Evolutionary conservation across 1,140 invertebrate genomes (phyloP), one percentile per base, ranked within the genome.

Genomic region (Drosophila nikananu): DNA sequence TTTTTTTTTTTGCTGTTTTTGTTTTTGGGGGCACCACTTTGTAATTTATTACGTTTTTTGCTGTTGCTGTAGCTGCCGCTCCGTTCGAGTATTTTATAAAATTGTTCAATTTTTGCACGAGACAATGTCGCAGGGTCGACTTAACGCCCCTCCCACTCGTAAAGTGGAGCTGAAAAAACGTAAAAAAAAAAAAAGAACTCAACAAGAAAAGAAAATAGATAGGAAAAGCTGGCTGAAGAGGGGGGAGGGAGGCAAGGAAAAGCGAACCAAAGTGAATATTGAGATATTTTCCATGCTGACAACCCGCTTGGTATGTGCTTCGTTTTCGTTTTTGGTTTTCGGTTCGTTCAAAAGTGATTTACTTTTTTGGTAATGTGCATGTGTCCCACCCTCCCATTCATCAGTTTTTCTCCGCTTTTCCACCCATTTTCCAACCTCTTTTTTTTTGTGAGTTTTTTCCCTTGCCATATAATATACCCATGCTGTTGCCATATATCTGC

Each of bases 11-110:
- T n/a, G n/a, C n/a, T 59, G 15, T 52, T 60, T 48, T 41, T 42
- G 21, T 48, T 44, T 67, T 80, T 70, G 64, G 65, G 48, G 49
- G 37, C 71, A 72, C 55, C 71, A 72, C 55, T 87, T 86, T 81
- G 77, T 89, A 81, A 89, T 87, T 89, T 87, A 89, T 87, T 84
- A 80, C 81, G 70, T 77, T 55, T 73, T 83, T 83, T 66, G 72
- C 41, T 60, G 37, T 54, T 51, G 19, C 37, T 65, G 37, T 49
- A 35, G 25, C 10, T 46, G 57, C 27, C 51, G 63, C 51, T 80
- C 42, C 62, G 73, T 72, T 54, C 58, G 64, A 62, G 63, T 83
- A 51, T 77, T 64, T 61, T 66, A 75, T 81, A 80, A 80, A 76
- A 80, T 75, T 86, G 67, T 77, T 78, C 65, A 71, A 83, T 83